Evolutionary conservation across 1,140 invertebrate species (phyloP).

Genomic region (Drosophila tani): DNA sequence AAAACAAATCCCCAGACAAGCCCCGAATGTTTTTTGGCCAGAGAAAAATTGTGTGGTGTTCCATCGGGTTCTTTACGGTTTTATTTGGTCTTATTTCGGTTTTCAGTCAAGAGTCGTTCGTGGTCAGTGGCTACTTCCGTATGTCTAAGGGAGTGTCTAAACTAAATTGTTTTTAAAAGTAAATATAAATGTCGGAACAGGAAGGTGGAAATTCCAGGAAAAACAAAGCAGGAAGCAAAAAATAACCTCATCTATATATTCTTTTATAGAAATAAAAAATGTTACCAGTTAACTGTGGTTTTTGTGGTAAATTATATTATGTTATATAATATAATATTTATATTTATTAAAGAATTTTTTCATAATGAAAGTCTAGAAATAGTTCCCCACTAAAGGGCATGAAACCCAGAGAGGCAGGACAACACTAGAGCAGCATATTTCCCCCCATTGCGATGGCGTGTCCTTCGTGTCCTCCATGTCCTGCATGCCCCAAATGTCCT

Average conservation of each 20-base stretch:
- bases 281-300: too few species aligned
- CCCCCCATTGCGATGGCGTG: slow-evolving; percentile 16
- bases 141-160: slow-evolving; percentile 3
- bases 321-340: too few species aligned
- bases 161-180: slow-evolving; percentile 68
- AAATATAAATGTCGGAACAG: slow-evolving; percentile 54
- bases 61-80: neutral
- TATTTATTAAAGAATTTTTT: too few species aligned
- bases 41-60: slow-evolving; percentile 23
- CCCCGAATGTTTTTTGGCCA: slow-evolving; percentile 15
- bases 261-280: too few species aligned
- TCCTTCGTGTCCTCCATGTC: slow-evolving; percentile 39
- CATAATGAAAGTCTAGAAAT: too few species aligned
- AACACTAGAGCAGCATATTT: slow-evolving; percentile 8
- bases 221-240: neutral
- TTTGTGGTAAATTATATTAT: too few species aligned
- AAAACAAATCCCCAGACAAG: slow-evolving; percentile 32
- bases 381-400: neutral
- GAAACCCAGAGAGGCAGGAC: neutral
- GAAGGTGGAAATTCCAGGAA: neutral
- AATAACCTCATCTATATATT: too few species aligned
- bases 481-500: slow-evolving; percentile 39
- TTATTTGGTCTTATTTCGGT: neutral
- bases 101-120: slow-evolving; percentile 8
- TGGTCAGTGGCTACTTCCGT: slow-evolving; percentile 9